phyloP scores from a whole-genome alignment of 2,797 vertebrate species.

The Lagorchestes hirsutus region DNA sequence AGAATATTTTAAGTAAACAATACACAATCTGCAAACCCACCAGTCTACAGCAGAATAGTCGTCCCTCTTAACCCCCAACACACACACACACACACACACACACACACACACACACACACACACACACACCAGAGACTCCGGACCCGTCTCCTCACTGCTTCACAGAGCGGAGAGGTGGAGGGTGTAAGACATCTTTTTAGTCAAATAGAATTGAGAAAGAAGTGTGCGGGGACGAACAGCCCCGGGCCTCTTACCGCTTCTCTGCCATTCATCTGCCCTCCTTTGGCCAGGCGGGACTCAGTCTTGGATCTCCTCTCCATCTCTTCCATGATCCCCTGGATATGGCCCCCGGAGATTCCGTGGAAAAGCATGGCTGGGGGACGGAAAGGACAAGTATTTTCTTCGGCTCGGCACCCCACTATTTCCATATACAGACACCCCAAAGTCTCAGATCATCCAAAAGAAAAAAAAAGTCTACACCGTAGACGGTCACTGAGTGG shows the following conservation, averaged over 20 bases:
- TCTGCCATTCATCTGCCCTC: conserved; percentile 96
- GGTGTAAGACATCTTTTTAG: neutral
- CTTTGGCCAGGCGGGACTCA: conserved; percentile 96
- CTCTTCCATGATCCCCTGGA: conserved; percentile 99
- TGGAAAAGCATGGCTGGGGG: conserved; percentile 99
- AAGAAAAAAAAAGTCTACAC: conserved; percentile 81
- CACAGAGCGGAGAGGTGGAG: too few species aligned
- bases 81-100: neutral
- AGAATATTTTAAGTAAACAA: neutral
- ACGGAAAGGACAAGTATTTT: conserved; percentile 97
- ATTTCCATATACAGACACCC: conserved; percentile 97
- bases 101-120: conserved; percentile 13
- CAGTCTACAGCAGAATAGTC: neutral
- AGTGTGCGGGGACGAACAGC: neutral
- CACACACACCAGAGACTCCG: neutral
- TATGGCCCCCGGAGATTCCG: conserved; percentile 99
- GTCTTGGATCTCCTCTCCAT: conserved; percentile 98
- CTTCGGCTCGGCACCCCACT: conserved; percentile 96
- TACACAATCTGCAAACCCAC: neutral
- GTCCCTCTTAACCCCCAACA: neutral
- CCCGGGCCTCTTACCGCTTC: conserved; percentile 91
- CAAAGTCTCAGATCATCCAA: conserved; percentile 92
- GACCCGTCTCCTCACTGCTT: neutral
- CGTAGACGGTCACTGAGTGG: conserved; percentile 75
- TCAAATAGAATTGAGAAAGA: neutral